Percentiles rank a stretch among this genome's conserved stretches.
Evolutionary conservation across 2,888 invertebrate species (phyloP).

Genomic region (Mesochorus sp.): DNA sequence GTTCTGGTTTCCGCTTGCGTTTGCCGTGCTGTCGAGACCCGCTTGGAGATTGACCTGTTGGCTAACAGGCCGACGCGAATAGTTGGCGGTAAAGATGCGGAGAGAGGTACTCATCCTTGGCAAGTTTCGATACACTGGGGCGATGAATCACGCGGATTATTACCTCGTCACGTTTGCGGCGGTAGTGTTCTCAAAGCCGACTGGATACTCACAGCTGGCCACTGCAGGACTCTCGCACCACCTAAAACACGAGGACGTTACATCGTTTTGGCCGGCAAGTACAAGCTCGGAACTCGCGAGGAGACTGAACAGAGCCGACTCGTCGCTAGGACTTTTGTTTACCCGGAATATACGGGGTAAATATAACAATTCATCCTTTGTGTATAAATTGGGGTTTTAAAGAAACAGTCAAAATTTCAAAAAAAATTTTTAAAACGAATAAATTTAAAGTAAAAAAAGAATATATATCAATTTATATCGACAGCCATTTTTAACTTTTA

Average conservation of each 20-base stretch:
- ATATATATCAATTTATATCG: too few relatives aligned
- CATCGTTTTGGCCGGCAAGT: constrained; percentile 72
- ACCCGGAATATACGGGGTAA: constrained; percentile 75
- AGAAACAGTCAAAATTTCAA: too few relatives aligned
- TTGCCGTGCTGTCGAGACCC: constrained; percentile 17
- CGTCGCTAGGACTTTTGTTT: constrained; percentile 69
- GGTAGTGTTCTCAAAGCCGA: constrained; percentile 81
- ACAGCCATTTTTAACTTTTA: too few relatives aligned
- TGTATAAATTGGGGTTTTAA: background rate
- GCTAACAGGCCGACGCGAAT: constrained; percentile 73
- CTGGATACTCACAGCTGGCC: constrained; percentile 83
- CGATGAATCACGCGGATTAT: constrained; percentile 67
- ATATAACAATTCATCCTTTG: background rate
- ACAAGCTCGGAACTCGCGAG: constrained; percentile 69
- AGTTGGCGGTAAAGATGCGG: constrained; percentile 78
- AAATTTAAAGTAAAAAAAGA: too few relatives aligned
- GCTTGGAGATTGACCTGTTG: constrained; percentile 61
- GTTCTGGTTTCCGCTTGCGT: background rate
- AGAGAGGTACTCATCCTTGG: constrained; percentile 81
- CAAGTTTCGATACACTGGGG: constrained; percentile 82
- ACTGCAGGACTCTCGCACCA: constrained; percentile 78
- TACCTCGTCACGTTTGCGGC: constrained; percentile 82
- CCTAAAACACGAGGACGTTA: constrained; percentile 40
- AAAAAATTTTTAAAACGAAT: too few relatives aligned
- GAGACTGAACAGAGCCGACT: constrained; percentile 73